These are phyloP conservation scores for Adelges cooleyi DNA, from an alignment of 1,140 invertebrate genomes.

Conservation along the genomic window DNA sequence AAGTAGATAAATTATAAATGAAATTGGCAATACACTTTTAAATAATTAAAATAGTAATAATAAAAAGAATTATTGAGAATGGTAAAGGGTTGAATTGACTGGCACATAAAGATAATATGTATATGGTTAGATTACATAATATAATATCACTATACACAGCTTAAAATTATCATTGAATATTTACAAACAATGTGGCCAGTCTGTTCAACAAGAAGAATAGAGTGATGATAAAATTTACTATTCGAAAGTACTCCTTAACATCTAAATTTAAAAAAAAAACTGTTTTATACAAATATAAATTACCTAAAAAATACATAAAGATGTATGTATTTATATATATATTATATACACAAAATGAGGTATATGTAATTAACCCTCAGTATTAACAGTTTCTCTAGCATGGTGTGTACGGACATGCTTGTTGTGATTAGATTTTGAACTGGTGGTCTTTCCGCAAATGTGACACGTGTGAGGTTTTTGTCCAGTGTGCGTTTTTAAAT, in stretches of 20 bases:
- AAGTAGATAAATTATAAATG: background rate
- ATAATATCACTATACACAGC: background rate
- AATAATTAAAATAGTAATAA: background rate
- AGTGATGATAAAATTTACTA: background rate
- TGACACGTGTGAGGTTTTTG: constrained; percentile 71
- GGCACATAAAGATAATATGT: background rate
- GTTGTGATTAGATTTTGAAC: constrained; percentile 78
- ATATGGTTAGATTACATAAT: background rate
- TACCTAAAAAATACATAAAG: too few species aligned
- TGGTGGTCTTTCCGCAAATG: constrained; percentile 73
- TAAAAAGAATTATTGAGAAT: background rate
- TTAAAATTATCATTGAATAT: background rate
- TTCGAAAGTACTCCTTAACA: background rate
- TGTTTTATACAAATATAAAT: too few species aligned
- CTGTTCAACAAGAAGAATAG: background rate
- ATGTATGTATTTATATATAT: too few species aligned
- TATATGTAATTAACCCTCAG: constrained; percentile 52
- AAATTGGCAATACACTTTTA: background rate
- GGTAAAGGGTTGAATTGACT: too few species aligned
- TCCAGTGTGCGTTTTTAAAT: constrained; percentile 71
- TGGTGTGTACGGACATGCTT: constrained; percentile 80
- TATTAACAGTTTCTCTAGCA: constrained; percentile 68
- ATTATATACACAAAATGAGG: too few species aligned
- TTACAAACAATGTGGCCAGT: background rate
- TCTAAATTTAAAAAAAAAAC: background rate